Base-by-base conservation (phyloP, 2,797 vertebrate genomes). In the Enteromius anoplus region DNA sequence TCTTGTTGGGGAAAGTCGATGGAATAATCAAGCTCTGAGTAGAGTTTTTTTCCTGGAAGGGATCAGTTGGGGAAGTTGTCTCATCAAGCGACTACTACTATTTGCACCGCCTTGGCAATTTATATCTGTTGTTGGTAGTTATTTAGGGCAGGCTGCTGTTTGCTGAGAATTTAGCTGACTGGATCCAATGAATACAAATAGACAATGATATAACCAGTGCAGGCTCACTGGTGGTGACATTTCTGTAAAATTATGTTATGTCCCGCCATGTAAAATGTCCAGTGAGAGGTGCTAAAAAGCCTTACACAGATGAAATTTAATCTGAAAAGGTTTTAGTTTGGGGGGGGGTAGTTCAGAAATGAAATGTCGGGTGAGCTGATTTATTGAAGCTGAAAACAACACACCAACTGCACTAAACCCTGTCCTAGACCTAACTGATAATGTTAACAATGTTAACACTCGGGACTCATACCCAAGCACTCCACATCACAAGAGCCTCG, bases 1-100 rank as follows among this genome's bases (percentile, higher is more conserved):
- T 73, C 49, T 65, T 81, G 45, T 75, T 81, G 32, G 15, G 60
- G 21, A 65, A 81, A 81, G 45, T 65, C 80, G 2, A 81, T 53
- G 73, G 70, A 73, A 81, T 65, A 51, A 64, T 81, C 70, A 65
- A 65, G 45, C 29, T 81, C 70, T 53, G 42, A 64, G 58, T 26
- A 73, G 72, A 73, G 69, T n/a, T 71, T 70, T 34, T 64, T n/a
- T 26, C 15, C 1, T 9, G 19, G 45, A 73, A 64, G n/a, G 17
- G n/a, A 77, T 68, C 40, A 69, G 26, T 69, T 77, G 51, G 65
- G 34, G 62, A 69, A 70, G 73, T 47, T 45, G 23, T 45, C 40
- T 77, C 37, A 83, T 55, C 17, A 34, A 37, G 75, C 7, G 45
- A 58, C 62, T 29, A 40, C 17, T 40, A n/a, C 51, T 34, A 4